These are phyloP conservation scores for Resseliella maxima DNA, from an alignment of 2,888 invertebrate species.

Conservation along the genomic window DNA sequence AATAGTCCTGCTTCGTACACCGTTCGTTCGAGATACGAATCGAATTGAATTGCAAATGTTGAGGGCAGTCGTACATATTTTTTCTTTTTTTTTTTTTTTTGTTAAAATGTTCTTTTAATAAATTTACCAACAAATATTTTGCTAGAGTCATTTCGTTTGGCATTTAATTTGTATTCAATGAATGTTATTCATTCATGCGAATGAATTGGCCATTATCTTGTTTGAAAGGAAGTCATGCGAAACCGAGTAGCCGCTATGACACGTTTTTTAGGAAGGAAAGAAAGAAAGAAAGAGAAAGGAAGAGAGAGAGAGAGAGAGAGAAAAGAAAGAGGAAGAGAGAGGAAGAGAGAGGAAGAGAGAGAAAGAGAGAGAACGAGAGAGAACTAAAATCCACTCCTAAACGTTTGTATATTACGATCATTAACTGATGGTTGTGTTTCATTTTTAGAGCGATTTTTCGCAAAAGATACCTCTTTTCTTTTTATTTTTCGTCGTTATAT, in stretches of 20 bases:
- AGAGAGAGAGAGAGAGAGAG: too few relatives aligned
- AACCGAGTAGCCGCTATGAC: not conserved
- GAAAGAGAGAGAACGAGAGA: not conserved
- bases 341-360: not conserved
- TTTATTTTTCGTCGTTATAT: not conserved
- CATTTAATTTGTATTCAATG: not conserved
- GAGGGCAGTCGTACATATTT: not conserved
- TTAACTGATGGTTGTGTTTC: not conserved
- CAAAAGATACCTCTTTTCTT: not conserved
- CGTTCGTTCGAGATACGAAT: too few relatives aligned
- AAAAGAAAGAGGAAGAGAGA: not conserved
- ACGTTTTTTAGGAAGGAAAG: not conserved
- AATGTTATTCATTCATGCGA: not conserved
- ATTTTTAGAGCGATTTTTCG: too few relatives aligned
- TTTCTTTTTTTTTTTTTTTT: not conserved
- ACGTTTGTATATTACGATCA: not conserved
- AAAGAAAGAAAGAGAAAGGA: too few relatives aligned
- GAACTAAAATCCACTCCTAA: not conserved
- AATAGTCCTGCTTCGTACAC: too few relatives aligned
- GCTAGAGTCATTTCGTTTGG: not conserved
- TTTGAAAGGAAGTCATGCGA: not conserved
- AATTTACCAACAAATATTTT: too few relatives aligned
- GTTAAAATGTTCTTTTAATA: not conserved
- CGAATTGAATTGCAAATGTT: too few relatives aligned
- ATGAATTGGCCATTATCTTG: not conserved